phyloP scores from a whole-genome alignment of 1,140 invertebrate species.

The Calliphora vicina region DNA sequence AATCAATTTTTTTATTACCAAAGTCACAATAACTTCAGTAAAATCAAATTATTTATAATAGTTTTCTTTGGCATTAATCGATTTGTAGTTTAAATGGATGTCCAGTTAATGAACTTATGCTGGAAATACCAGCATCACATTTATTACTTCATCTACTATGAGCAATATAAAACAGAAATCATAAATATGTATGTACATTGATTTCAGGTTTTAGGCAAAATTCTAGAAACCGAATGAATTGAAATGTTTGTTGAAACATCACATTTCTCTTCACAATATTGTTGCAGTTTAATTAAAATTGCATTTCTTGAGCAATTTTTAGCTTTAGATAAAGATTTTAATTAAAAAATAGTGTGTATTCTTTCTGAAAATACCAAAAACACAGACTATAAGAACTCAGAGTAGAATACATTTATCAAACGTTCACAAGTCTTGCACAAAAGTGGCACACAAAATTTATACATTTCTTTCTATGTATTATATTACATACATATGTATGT shows the following conservation, averaged over 20 bases:
- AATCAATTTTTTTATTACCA: too few species aligned
- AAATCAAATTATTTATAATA: too few species aligned
- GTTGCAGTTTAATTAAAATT: constrained; percentile 31
- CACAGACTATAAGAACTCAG: not conserved
- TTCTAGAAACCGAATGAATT: not conserved
- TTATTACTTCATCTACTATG: not conserved
- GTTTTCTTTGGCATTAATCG: too few species aligned
- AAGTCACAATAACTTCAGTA: too few species aligned
- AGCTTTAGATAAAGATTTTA: constrained; percentile 21
- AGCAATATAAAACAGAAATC: not conserved
- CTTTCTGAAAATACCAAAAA: not conserved
- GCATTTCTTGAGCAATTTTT: constrained; percentile 22
- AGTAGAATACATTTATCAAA: not conserved
- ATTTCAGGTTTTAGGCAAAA: not conserved
- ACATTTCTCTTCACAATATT: not conserved
- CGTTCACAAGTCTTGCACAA: not conserved
- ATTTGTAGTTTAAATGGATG: too few species aligned
- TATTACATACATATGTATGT: not conserved
- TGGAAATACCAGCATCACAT: too few species aligned
- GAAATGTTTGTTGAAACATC: not conserved
- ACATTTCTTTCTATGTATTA: not conserved
- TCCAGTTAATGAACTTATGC: too few species aligned
- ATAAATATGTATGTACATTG: not conserved
- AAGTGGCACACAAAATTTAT: not conserved
- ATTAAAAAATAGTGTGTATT: constrained; percentile 18